Percentiles rank a stretch among this genome's conserved stretches.
These are phyloP conservation scores for Pyrrhia umbra DNA, from an alignment of 2,888 invertebrate species.

Conservation along the genomic window DNA sequence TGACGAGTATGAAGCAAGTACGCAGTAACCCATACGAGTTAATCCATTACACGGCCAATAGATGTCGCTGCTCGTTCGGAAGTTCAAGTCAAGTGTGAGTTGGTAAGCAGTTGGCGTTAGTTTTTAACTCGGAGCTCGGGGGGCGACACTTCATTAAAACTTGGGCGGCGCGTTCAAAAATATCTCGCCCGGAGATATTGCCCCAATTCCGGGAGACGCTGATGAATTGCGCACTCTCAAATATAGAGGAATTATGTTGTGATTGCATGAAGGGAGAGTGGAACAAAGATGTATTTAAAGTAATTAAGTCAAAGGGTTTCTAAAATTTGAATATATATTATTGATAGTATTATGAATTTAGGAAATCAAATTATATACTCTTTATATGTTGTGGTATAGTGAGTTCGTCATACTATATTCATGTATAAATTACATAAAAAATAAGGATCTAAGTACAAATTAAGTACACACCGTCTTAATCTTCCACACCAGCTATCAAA, in stretches of 20 bases:
- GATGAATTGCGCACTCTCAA: conserved; percentile 44
- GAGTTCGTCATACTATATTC: no score
- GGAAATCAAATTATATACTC: not conserved
- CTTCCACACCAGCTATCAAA: not conserved
- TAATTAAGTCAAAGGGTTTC: not conserved
- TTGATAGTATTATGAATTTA: not conserved
- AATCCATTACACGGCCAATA: conserved; percentile 15
- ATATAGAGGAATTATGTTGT: conserved; percentile 34
- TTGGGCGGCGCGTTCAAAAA: conserved; percentile 57
- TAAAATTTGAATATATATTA: no score
- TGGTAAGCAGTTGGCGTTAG: conserved; percentile 41
- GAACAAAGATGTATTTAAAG: not conserved
- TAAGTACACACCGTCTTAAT: no score
- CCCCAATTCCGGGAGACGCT: conserved; percentile 39
- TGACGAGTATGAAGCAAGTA: no score
- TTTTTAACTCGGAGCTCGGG: conserved; percentile 41
- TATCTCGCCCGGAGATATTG: conserved; percentile 38
- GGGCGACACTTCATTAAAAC: conserved; percentile 65
- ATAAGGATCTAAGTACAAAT: no score
- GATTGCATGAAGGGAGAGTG: conserved; percentile 20
- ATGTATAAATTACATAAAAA: no score
- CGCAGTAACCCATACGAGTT: conserved; percentile 1
- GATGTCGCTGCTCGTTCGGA: conserved; percentile 21
- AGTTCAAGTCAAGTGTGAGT: conserved; percentile 28
- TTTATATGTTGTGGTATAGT: no score